Percentiles rank a stretch among this genome's conserved stretches.
Evolutionary conservation across 2,888 invertebrate genomes (phyloP).

Genomic region (Caenorhabditis zanzibari): DNA sequence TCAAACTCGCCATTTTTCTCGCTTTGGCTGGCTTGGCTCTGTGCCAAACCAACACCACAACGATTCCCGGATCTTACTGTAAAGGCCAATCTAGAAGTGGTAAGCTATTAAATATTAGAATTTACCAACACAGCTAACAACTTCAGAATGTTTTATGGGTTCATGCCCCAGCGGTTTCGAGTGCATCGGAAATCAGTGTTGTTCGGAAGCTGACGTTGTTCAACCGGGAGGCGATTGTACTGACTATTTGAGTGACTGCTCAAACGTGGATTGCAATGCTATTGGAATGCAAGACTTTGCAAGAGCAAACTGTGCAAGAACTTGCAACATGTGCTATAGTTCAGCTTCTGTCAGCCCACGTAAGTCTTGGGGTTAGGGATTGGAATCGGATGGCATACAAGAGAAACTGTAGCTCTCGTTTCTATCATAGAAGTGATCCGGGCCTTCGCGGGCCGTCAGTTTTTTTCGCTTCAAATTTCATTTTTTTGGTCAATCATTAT

Average conservation of each 20-base stretch:
- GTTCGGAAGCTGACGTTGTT: constrained; percentile 57
- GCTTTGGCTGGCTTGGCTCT: constrained; percentile 30
- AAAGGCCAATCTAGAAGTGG: constrained; percentile 50
- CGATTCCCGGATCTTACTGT: constrained; percentile 41
- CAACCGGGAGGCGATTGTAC: constrained; percentile 62
- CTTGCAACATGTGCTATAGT: constrained; percentile 68
- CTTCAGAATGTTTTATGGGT: constrained; percentile 68
- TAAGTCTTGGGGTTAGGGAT: constrained; percentile 11
- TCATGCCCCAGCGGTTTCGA: constrained; percentile 62
- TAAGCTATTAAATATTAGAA: background rate
- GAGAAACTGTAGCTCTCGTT: too few species aligned
- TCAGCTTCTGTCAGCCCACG: constrained; percentile 59
- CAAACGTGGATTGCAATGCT: constrained; percentile 55
- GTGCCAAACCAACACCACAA: constrained; percentile 42
- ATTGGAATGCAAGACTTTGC: constrained; percentile 67
- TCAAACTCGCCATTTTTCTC: constrained; percentile 36
- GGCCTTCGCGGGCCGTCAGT: too few species aligned
- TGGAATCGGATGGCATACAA: background rate
- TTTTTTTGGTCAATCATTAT: too few species aligned
- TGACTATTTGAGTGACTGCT: constrained; percentile 61
- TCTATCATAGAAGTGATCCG: too few species aligned
- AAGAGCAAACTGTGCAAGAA: constrained; percentile 67
- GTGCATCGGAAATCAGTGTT: constrained; percentile 64
- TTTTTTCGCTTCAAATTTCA: too few species aligned
- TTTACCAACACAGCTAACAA: background rate